Percentiles rank a stretch among this genome's conserved stretches.
Conservation (phyloP, 2,888 invertebrate genomes). For the Zygaena filipendulae region DNA sequence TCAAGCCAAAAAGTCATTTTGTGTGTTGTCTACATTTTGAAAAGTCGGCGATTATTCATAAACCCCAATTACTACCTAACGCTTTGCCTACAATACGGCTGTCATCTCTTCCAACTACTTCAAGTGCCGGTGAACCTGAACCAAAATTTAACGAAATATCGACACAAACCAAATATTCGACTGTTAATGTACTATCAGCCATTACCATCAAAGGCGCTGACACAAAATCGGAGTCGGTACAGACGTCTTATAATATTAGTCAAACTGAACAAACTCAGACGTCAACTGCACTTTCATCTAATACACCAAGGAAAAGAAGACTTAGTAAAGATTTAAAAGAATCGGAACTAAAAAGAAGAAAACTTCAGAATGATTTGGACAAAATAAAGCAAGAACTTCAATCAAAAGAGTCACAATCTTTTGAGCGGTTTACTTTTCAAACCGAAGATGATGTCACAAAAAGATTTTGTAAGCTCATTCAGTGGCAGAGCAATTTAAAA, state of each 20-base stretch:
- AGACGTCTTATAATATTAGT: conserved; percentile 2
- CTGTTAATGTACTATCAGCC: conserved; percentile 2
- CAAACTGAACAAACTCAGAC: conserved; percentile 10
- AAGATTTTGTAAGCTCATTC: conserved; percentile 16
- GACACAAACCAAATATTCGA: conserved; percentile 8
- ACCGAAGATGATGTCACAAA: conserved; percentile 6
- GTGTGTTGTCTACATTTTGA: conserved; percentile 15
- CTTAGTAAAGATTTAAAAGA: conserved; percentile 7
- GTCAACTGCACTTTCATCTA: conserved; percentile 11
- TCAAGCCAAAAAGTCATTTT: conserved; percentile 11
- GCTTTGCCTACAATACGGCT: conserved; percentile 14
- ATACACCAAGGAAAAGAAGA: conserved; percentile 13
- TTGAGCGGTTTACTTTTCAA: conserved; percentile 3
- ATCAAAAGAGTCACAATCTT: conserved; percentile 5
- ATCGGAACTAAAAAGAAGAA: conserved; percentile 12
- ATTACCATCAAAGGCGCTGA: conserved; percentile 1
- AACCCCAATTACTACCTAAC: conserved; percentile 12
- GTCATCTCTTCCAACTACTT: conserved; percentile 8
- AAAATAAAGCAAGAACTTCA: conserved; percentile 8
- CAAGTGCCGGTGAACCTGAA: conserved; percentile 3
- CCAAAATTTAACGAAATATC: conserved; percentile 4
- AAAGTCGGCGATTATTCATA: conserved; percentile 9
- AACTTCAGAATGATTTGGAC: conserved; percentile 8
- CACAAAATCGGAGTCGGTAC: conserved; percentile 4
- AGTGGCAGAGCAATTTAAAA: conserved; percentile 19